Base-by-base conservation (phyloP, 2,113 vertebrate species). In the Macrotus californicus region DNA sequence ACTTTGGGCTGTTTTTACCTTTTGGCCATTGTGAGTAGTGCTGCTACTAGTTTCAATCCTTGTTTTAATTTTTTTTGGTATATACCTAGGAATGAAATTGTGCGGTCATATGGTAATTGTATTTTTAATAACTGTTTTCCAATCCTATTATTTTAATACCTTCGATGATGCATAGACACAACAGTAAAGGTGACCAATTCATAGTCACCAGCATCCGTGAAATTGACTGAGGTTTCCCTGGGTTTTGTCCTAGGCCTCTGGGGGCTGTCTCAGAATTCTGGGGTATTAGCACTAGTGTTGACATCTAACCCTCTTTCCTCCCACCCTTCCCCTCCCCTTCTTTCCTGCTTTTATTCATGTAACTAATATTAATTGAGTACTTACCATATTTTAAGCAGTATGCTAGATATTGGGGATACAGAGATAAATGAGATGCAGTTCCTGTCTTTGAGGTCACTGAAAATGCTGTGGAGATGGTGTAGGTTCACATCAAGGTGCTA, bases 91-190 rank as follows among this genome's bases (percentile, higher is more conserved):
- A 87, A n/a, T 81, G 19, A 67, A 85, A 70, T 77, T 76, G n/a
- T 61, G 56, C 18, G 15, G 26, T 90, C 39, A 90, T 48, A 66
- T 73, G 39, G 80, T 69, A 87, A 82, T 64, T 91, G n/a, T 76
- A 46, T 34, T 22, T 61, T 91, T 91, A 87, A 34, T 56, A 46
- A 89, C 56, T 69, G 31, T 69, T 87, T 66, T 90, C 54, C 16
- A 83, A 72, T 15, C 4, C 19, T 89, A 77, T 87, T 80, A 87
- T 59, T 89, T 89, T 89, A 96, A 91, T 73, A 75, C 12, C 56
- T 84, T 81, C 72, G 70, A 92, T 48, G 22, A 75, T 80, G 59
- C 59, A 26, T 79, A 90, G 86, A 87, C 66, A 82, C 66, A 83
- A 82, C 59, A 81, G 70, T 67, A 48, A 89, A 82, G 77, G 54